Evolutionary conservation across 2,797 vertebrate species (phyloP).

Genomic region (Oreochromis mossambicus): DNA sequence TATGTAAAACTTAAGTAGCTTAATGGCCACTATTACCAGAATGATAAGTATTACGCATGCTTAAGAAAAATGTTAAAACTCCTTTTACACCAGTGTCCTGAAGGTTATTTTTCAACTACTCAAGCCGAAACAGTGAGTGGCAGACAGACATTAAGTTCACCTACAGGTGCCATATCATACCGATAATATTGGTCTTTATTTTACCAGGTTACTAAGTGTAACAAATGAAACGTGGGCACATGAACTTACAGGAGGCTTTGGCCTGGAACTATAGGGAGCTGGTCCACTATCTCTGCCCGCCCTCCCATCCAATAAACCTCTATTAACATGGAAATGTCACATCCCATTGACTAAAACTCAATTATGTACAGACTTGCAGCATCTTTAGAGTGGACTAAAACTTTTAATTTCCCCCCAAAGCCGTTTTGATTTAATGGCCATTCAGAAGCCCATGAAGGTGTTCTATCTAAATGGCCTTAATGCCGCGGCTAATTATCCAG

Average conservation of each 20-base stretch:
- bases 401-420: constrained; percentile 31
- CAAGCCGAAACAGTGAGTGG: background rate
- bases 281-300: background rate
- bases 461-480: constrained; percentile 47
- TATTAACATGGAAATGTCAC: constrained; percentile 14
- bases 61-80: background rate
- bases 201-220: background rate
- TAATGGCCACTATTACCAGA: background rate
- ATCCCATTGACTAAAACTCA: constrained; percentile 1
- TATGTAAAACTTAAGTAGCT: background rate
- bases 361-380: background rate
- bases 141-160: background rate
- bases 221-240: constrained; percentile 22
- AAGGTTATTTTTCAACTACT: background rate
- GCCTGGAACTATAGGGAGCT: background rate
- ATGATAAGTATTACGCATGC: background rate
- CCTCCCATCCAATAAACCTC: background rate
- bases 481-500: constrained; percentile 57
- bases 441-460: constrained; percentile 11
- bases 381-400: background rate
- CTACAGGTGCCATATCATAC: background rate
- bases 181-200: background rate
- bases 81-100: background rate
- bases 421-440: constrained; percentile 14
- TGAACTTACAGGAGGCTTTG: background rate